Evolutionary conservation across 1,140 invertebrate genomes (phyloP).

Genomic region (Plutomurus gul): DNA sequence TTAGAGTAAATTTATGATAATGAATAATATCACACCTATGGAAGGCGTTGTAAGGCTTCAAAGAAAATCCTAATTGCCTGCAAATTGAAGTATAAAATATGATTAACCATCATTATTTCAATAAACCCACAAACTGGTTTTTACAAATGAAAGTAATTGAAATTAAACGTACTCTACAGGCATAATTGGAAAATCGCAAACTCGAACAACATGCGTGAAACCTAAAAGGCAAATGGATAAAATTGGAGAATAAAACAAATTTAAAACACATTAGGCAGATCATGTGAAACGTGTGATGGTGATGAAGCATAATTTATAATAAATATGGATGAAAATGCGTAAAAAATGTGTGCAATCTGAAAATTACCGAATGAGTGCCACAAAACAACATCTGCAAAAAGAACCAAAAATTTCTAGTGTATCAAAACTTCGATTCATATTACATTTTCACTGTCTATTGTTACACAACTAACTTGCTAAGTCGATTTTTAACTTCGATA

Average conservation of each 20-base stretch:
- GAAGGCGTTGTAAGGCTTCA: not conserved
- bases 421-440: too few species aligned
- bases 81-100: too few species aligned
- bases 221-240: not conserved
- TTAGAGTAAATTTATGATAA: not conserved
- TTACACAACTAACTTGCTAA: too few species aligned
- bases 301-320: too few species aligned
- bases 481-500: too few species aligned
- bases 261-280: too few species aligned
- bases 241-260: not conserved
- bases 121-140: too few species aligned
- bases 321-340: not conserved
- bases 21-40: not conserved
- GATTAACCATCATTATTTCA: too few species aligned
- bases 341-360: not conserved
- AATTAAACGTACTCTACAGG: not conserved
- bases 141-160: not conserved
- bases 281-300: too few species aligned
- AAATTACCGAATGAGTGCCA: not conserved
- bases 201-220: not conserved
- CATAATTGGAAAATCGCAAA: conserved; percentile 6
- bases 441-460: too few species aligned
- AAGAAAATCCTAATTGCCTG: not conserved
- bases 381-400: not conserved
- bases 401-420: too few species aligned